Evolutionary conservation across 2,797 vertebrate genomes (phyloP), one percentile per base, ranked within the genome.

Genomic region (Momotus momota): DNA sequence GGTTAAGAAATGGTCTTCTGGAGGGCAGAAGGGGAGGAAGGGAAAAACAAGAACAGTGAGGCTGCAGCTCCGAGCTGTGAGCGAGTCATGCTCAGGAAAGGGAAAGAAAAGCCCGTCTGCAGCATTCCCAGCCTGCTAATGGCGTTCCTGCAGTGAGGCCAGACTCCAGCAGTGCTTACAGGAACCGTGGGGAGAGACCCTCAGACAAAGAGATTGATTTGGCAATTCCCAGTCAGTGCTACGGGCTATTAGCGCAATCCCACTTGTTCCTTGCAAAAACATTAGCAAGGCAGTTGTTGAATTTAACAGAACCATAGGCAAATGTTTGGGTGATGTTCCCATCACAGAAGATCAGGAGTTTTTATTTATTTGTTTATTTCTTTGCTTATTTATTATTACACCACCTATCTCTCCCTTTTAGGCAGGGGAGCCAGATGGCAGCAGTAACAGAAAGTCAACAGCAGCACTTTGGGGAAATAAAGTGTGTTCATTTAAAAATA

Each of bases 391-490:
- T 93, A 72, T 96, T 80, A 46, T 45, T 64, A 27, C 40, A 21
- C 54, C 84, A 75, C 87, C 75, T 88, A 46, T 65, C 72, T 87
- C 69, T 83, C 75, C 55, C 66, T 90, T 48, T 78, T 52, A 92
- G 93, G 38, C 57, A 33, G 75, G 79, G 77, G 91, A 94, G 58
- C 92, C 96, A 97, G 96, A 95, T 92, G 96, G 96, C 87, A 69
- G 89, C 86, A 92, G 79, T 91, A 77, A 93, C 85, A 86, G 83
- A 86, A 82, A 96, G 90, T 85, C 92, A 91, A 70, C 94, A 91
- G 94, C 65, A 22, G 94, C 95, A 95, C 95, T 96, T 94, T 62
- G 77, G 96, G 96, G 95, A 96, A 94, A 97, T 90, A 83, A 92
- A 95, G 35, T 27, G 87, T 31, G 84, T 93, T 96, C 87, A 88